A percentile compares a stretch with the other conserved stretches of the same genome.
Conservation (phyloP, 1,140 invertebrate species). For the Cotesia vestalis region DNA sequence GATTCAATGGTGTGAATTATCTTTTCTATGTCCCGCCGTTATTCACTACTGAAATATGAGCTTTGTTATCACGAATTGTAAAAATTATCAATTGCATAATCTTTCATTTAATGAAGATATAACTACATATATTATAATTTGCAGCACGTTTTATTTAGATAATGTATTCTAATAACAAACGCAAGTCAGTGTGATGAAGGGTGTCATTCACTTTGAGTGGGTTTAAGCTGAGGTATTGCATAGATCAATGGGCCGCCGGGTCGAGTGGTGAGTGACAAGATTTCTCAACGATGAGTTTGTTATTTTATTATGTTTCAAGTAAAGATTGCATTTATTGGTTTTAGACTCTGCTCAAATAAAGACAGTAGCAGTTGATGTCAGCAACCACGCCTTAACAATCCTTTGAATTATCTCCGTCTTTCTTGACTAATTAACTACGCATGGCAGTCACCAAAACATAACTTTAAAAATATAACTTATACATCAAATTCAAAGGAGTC, state of each 20-base stretch:
- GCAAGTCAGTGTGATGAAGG: neutral
- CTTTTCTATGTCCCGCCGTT: too few relatives aligned
- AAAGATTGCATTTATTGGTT: neutral
- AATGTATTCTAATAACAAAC: neutral
- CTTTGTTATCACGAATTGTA: too few relatives aligned
- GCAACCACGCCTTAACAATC: conserved; percentile 53
- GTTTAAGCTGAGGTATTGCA: conserved; percentile 30
- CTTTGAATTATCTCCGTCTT: conserved; percentile 54
- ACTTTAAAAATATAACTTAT: neutral
- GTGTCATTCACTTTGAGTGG: neutral
- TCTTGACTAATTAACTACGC: conserved; percentile 48
- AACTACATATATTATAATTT: too few relatives aligned
- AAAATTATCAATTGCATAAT: too few relatives aligned
- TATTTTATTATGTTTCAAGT: neutral
- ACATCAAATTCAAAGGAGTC: neutral
- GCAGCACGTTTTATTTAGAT: too few relatives aligned
- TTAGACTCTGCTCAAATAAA: neutral
- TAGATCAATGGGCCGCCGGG: conserved; percentile 47
- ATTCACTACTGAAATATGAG: too few relatives aligned
- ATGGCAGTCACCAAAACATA: conserved; percentile 12
- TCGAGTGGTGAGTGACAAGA: conserved; percentile 35
- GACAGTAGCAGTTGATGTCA: conserved; percentile 32
- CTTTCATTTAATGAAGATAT: too few relatives aligned
- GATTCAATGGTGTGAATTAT: too few relatives aligned
- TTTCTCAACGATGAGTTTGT: conserved; percentile 16